Base-by-base conservation (phyloP, 2,888 invertebrate genomes). In the Archaeoteleia sp. region DNA sequence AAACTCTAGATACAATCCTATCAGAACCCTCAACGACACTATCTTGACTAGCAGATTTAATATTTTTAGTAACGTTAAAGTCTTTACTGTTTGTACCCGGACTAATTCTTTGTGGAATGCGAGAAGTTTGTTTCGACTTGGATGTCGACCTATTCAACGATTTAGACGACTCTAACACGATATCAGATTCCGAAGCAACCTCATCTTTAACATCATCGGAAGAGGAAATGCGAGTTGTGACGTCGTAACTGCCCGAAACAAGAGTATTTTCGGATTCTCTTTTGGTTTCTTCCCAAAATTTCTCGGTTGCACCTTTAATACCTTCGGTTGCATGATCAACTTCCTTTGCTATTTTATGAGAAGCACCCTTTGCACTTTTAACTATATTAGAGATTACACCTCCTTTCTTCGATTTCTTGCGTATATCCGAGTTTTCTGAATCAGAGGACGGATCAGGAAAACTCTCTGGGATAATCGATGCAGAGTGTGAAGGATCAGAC, bases 91-190 rank as follows among this genome's bases (percentile, higher is more conserved):
- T n/a, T 7, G 27, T 32, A 39, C 29, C 1, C 6, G 15, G 20
- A 43, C 43, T 48, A 45, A 42, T 9, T 34, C 75, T 80, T 62
- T 82, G 76, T 68, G 82, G 82, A 81, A 83, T 83, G 78, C 80
- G 78, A 67, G 79, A 78, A 27, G 55, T 43, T 23, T 69, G 30
- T 45, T 48, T 73, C 32, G 67, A 65, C 43, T 68, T 71, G 12
- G 42, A 72, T 42, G 39, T 60, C 23, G 61, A 37, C 57, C 60
- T 71, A 42, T 65, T 60, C 23, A 75, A 48, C 15, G 71, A 62
- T 61, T 57, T 72, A 34, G 71, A 71, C 4, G 75, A 75, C 27
- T 76, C 75, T 43, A 76, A 68, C 40, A 48, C 73, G 15, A 74
- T 46, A 13, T 73, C 73, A 8, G 75, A 74, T 20, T 72, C 71